These are phyloP conservation scores for Hypocryptadius cinnamomeus DNA, from an alignment of 2,113 vertebrate species.

Conservation along the genomic window DNA sequence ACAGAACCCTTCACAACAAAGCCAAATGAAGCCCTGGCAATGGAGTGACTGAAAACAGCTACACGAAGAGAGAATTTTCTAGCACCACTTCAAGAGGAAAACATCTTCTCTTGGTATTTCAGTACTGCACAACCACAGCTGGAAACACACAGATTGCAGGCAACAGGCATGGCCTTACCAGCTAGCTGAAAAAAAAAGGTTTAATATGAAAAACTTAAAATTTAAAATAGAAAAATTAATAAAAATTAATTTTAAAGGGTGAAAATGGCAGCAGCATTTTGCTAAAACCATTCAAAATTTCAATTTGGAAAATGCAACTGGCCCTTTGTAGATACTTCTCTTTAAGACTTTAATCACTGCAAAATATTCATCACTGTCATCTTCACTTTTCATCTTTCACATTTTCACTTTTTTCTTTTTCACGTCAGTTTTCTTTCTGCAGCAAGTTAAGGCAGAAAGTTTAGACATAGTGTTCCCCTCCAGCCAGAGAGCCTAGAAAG, in stretches of 20 bases:
- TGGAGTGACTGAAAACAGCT: background rate
- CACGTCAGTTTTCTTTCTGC: background rate
- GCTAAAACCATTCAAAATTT: background rate
- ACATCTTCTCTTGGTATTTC: background rate
- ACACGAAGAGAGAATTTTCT: background rate
- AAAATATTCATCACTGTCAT: background rate
- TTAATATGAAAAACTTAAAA: background rate
- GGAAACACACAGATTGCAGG: accelerated
- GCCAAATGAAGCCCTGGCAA: background rate
- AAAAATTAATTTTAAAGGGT: background rate
- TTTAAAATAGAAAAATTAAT: background rate
- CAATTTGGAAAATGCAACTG: background rate
- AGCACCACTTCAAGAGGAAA: background rate
- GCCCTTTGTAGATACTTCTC: background rate
- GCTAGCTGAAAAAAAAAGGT: background rate
- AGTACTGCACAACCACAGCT: background rate
- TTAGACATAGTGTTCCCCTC: background rate
- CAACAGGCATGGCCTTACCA: background rate
- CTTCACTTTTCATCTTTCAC: background rate
- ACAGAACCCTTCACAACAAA: background rate
- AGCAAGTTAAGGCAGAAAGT: background rate
- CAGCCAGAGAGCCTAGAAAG: background rate
- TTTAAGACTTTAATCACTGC: background rate
- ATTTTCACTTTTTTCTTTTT: background rate
- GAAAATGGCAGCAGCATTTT: background rate